Evolutionary conservation across 2,888 invertebrate species (phyloP), one percentile per base, ranked within the genome.

Genomic region (Hirtodrosophila confusa): DNA sequence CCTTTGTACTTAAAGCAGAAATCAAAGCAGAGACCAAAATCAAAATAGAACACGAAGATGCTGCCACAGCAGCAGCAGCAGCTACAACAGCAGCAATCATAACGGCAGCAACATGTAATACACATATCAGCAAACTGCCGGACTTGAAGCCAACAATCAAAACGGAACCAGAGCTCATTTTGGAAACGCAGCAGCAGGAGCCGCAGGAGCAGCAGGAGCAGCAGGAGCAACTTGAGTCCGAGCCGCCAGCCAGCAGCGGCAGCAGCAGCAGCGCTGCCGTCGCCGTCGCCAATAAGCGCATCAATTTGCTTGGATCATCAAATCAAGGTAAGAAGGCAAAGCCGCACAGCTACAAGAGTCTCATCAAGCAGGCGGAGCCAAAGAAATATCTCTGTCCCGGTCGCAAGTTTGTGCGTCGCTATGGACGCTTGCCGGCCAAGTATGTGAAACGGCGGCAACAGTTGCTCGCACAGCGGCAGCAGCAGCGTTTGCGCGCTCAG

Each of bases 301-400:
- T 90, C 5, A 91, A 91, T 69, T 87, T 91, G 48, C 82, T 91
- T 5, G 89, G 67, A 68, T 80, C 69, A 6, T 24, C 66, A 3
- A 24, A 68, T n/a, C 77, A 75, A 29, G 86, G 84, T 55, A 92
- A 91, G 54, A 91, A 91, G 68, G 82, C 90, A 10, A 86, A 91
- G 40, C 80, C 89, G 39, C 91, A 91, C 61, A 90, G 92, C 75
- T 92, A 92, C 68, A 92, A 92, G 73, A 91, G 88, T 75, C 88
- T 92, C 54, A 92, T 92, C 40, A 92, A 91, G 63, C 91, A 91
- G 75, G 85, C 91, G 1, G 90, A 91, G 74, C 91, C 91, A 47
- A 91, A 90, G 75, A 88, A 89, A 17, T 91, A 91, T 60, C 75
- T 91, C 17, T 92, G 90, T 61, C 83, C 91, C 4, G 90, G 91